Evolutionary conservation across 1,140 invertebrate genomes (phyloP), one percentile per base, ranked within the genome.

Genomic region (Centruroides sculpturatus): DNA sequence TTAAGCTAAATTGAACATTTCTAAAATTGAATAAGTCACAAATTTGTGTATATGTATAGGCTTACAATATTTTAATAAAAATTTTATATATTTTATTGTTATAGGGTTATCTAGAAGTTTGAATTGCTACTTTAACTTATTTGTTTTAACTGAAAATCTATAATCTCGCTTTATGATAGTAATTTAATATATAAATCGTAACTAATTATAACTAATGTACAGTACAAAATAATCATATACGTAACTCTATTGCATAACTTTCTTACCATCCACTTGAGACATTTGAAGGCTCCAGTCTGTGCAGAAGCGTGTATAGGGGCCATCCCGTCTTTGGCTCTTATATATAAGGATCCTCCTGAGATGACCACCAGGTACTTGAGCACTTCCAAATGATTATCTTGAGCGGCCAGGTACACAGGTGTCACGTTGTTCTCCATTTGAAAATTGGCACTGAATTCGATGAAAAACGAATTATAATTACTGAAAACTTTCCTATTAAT

Each of bases 251-350:
- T 41, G 5, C 41, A 41, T 41, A 41, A 6, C 41, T 59, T 0
- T 23, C 81, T 83, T 70, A 89, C 86, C 85, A 91, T 87, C 85
- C 85, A 91, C 74, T 87, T 85, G 58, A 91, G 80, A 71, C 86
- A 87, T 69, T 84, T 80, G 49, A 89, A 73, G 69, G 85, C 85
- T 13, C 87, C 87, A 78, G 86, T 88, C 77, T 90, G 87, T 59
- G 86, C 86, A 59, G 87, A 85, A 5, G 87, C 87, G 73, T 91
- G 88, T 59, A 90, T 79, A 57, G 86, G 85, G 59, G 86, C 82
- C 87, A 90, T 90, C 46, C 87, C 87, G 76, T 90, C 88, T 70
- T 86, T 82, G 49, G 87, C 85, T 11, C 85, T 74, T 47, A 84
- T 78, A 67, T 84, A 83, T 51, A 88, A 74, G 11, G 85, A 81